Base-by-base conservation (phyloP, 2,797 vertebrate species). In the Buceros bicornis region DNA sequence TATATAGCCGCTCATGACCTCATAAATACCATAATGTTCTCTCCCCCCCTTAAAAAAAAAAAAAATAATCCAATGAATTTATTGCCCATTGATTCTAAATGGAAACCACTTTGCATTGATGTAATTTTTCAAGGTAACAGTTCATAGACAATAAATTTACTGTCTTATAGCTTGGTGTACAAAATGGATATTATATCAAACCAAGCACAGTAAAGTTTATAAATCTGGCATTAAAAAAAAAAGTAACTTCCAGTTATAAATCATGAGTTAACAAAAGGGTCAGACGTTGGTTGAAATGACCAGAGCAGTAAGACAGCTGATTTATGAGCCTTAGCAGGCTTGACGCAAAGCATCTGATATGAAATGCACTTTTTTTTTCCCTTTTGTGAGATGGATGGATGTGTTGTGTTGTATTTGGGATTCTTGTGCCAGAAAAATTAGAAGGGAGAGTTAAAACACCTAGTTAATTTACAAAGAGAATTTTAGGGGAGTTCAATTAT, bases 31-130 rank as follows among this genome's bases (percentile, higher is more conserved):
- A 77, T 97, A 80, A 85, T 95, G 70, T 94, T 83, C 92, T 86
- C 70, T 61, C 57, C 93, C 82, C 71, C 84, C 79, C 51, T 50
- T 11, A 50, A 33, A 51, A 84, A 82, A 69, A 92, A 93, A 72
- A 51, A 83, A 92, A 93, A 72, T 48, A 83, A 89, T 45, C 85
- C 93, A 93, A 94, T 96, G 43, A 95, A 95, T 96, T 94, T 94
- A 96, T 97, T 97, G 94, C 97, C 95, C 85, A 65, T 87, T 78
- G 96, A 97, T 94, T 95, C 96, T 92, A 89, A 97, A 97, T 97
- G 96, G 95, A 97, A 97, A 96, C 92, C 97, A 96, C 98, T 98
- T 97, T 97, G 98, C 97, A 97, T 97, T 98, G 98, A 98, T 98
- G 98, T 98, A 96, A 98, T 98, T 97, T 97, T 98, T 98, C 97